Conservation (phyloP, 2,113 vertebrate species). For the Mesembrinibis cayennensis region DNA sequence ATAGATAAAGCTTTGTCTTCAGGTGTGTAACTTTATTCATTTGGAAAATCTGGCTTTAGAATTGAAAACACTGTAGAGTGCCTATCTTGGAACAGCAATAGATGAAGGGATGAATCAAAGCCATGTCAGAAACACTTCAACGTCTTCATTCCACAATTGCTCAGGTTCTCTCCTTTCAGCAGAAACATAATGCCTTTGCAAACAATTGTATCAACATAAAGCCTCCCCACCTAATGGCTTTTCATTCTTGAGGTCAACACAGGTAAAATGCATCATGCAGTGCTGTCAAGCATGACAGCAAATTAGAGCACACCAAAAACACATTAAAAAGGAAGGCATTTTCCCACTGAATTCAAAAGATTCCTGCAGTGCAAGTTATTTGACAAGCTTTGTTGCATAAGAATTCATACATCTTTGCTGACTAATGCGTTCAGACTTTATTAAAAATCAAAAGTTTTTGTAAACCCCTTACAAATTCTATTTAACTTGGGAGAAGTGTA, state of each 20-base stretch:
- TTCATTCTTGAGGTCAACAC: neutral
- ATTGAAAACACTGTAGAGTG: neutral
- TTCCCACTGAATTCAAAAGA: neutral
- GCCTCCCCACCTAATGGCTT: neutral
- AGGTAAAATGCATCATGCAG: neutral
- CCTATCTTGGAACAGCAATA: neutral
- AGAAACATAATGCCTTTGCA: neutral
- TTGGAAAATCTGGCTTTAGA: neutral
- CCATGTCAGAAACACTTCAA: neutral
- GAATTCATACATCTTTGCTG: neutral
- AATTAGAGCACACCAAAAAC: neutral
- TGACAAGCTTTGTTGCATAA: neutral
- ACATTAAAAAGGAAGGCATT: neutral
- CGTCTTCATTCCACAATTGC: neutral
- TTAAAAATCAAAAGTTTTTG: neutral
- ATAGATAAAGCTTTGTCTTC: neutral
- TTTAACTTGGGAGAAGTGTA: neutral
- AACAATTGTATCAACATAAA: neutral
- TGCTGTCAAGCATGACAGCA: neutral
- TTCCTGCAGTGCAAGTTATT: neutral
- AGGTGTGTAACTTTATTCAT: neutral
- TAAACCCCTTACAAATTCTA: neutral
- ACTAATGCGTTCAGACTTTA: neutral
- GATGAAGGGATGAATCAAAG: neutral
- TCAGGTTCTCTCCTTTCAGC: neutral